Evolutionary conservation across 2,888 invertebrate genomes (phyloP), one percentile per base, ranked within the genome.

Genomic region (Phyllotreta cruciferae): DNA sequence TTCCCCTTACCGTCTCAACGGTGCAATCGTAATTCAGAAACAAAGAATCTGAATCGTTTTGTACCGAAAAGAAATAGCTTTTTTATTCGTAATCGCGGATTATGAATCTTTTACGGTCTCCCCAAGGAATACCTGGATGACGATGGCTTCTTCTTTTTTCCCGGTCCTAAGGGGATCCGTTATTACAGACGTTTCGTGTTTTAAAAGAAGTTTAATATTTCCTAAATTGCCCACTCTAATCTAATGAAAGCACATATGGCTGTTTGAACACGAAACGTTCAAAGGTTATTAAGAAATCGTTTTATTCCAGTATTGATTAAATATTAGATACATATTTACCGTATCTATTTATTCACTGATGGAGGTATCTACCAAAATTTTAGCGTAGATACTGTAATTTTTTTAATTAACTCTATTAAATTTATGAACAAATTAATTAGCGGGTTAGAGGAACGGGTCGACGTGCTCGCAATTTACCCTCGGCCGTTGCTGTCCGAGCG

Each of bases 1-100:
- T 24, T 24, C 24, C 24, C 47, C 49, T 52, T 37, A 52, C 34
- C 75, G 78, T 79, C 80, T 79, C 79, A 69, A 65, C 72, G 79
- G 80, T 64, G 76, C 78, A 79, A 80, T 80, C 78, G 78, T 76
- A 78, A 78, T 77, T 78, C 76, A 72, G 73, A 78, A 77, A 79
- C 77, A 78, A 78, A 79, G 78, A 24, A 24, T 24, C 24, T 24
- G 78, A 71, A 77, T 75, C 77, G 77, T 78, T 78, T 77, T 76
- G 77, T 78, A 24, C 24, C 77, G 77, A 78, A 79, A 78, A 79
- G 78, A 78, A 78, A 78, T 76, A 66, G 77, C 77, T 77, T 79
- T 78, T 79, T 79, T 78, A 75, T 77, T 67, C 76, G 77, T 80
- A 79, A 80, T 79, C 78, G 77, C 72, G 74, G 78, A 79, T 79